Evolutionary conservation across 2,113 vertebrate species (phyloP), one percentile per base, ranked within the genome.

Genomic region (Chascanopsetta lugubris): DNA sequence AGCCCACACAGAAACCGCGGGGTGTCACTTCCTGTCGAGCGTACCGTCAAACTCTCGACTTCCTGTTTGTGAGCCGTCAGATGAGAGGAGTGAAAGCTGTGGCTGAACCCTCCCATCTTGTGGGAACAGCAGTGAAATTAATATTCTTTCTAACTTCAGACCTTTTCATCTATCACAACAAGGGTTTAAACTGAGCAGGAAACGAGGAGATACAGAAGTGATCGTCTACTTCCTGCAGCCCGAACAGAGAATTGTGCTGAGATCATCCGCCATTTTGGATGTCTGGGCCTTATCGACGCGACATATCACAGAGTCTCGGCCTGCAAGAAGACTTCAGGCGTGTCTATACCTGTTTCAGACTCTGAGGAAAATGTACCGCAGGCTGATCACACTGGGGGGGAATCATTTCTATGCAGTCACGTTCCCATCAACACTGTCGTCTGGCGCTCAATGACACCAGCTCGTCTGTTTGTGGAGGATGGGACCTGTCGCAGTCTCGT

Each of bases 61-160:
- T 87, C 78, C 83, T 85, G 85, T 87, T 87, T 86, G 61, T 50
- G 22, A 73, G 22, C 32, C 2, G 15, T 55, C 72, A 49, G 26
- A 30, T 2, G 51, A 2, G 32, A 66, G 43, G 58, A 76, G 75
- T 40, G 40, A 82, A 68, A 69, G 42, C 57, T 43, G 29, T 7
- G 2, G 40, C 22, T n/a, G 24, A 62, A 68, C 45, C 66, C 76
- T 57, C 61, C 59, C 82, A 73, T 82, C 69, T 75, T 72, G 72
- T 59, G 61, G 53, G 57, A 82, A 69, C 51, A 20, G 18, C 18
- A 61, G 20, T 15, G 48, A 66, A 62, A 79, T n/a, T 25, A 27
- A 15, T 12, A 29, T 50, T 61, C n/a, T 60, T 62, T 34, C 27
- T 24, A 8, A 18, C 21, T 34, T 9, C 17, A 22, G 65, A 26